A percentile compares a stretch with the other conserved stretches of the same genome.
Conservation (phyloP, 2,888 invertebrate species). For the Patella depressa region DNA sequence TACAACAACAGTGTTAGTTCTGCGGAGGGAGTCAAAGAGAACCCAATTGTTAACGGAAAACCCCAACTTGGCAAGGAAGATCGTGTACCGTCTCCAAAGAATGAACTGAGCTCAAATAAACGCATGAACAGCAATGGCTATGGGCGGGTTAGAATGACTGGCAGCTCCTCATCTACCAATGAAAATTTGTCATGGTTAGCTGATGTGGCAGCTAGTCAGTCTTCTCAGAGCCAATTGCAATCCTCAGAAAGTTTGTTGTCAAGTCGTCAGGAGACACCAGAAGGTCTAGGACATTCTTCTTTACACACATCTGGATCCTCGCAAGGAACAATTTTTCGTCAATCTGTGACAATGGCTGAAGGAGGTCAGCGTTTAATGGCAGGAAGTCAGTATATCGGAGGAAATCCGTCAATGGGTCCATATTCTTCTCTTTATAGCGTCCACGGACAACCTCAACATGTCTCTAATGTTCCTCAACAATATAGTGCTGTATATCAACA, state of each 20-base stretch:
- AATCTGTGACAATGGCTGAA: conserved; percentile 51
- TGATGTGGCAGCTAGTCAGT: conserved; percentile 44
- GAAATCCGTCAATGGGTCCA: conserved; percentile 28
- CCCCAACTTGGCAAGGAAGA: background rate
- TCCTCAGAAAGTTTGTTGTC: conserved; percentile 7
- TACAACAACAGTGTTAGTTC: background rate
- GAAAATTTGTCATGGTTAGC: conserved; percentile 48
- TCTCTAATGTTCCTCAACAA: conserved; percentile 44
- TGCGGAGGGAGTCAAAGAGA: background rate
- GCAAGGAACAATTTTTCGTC: conserved; percentile 47
- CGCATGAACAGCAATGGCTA: conserved; percentile 61
- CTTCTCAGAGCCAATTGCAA: conserved; percentile 15
- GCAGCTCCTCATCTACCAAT: conserved; percentile 46
- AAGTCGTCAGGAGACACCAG: background rate
- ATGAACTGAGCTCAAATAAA: conserved; percentile 44
- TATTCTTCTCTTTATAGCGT: conserved; percentile 44
- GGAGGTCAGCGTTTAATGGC: conserved; percentile 41
- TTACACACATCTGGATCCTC: conserved; percentile 45
- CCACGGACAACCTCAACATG: conserved; percentile 41
- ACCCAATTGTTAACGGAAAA: background rate
- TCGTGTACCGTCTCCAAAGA: conserved; percentile 1
- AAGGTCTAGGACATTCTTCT: background rate
- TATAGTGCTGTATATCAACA: conserved; percentile 57
- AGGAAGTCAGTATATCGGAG: conserved; percentile 23
- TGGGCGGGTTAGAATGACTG: conserved; percentile 59